Conservation (phyloP, 2,888 invertebrate species). For the Agelastica alni region DNA sequence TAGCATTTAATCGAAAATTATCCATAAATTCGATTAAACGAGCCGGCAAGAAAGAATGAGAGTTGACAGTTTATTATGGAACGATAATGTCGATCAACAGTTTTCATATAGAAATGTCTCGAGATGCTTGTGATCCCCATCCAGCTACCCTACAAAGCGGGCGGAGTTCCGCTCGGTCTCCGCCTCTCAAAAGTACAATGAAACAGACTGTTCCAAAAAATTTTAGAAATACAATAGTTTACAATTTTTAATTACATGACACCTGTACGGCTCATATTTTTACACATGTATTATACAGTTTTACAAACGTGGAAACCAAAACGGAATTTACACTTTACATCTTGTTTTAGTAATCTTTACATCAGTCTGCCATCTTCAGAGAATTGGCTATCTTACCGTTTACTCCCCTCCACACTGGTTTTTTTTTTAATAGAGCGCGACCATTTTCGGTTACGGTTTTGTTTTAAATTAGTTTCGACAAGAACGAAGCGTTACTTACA, state of each 20-base stretch:
- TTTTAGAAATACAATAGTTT: conserved; percentile 44
- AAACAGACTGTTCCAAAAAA: conserved; percentile 40
- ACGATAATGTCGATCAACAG: conserved; percentile 28
- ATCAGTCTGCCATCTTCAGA: conserved; percentile 56
- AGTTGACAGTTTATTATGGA: no score
- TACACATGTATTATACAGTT: conserved; percentile 58
- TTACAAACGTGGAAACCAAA: conserved; percentile 55
- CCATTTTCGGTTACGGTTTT: conserved; percentile 6
- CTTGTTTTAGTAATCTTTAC: conserved; percentile 57
- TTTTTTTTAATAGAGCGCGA: conserved; percentile 9
- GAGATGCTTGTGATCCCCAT: conserved; percentile 58
- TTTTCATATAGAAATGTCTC: conserved; percentile 23
- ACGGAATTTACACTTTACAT: conserved; percentile 59
- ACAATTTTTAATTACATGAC: conserved; percentile 42
- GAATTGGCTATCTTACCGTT: conserved; percentile 48
- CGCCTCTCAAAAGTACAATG: conserved; percentile 36
- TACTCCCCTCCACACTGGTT: conserved; percentile 46
- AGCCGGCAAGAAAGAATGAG: no score
- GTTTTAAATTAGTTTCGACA: background rate
- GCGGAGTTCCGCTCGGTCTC: conserved; percentile 28
- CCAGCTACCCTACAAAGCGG: conserved; percentile 56
- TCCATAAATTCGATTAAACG: no score
- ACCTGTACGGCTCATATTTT: conserved; percentile 54
- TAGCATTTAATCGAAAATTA: no score
- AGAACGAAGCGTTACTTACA: no score